Evolutionary conservation across 2,113 vertebrate species (phyloP), one percentile per base, ranked within the genome.

Genomic region (Pipa parva): DNA sequence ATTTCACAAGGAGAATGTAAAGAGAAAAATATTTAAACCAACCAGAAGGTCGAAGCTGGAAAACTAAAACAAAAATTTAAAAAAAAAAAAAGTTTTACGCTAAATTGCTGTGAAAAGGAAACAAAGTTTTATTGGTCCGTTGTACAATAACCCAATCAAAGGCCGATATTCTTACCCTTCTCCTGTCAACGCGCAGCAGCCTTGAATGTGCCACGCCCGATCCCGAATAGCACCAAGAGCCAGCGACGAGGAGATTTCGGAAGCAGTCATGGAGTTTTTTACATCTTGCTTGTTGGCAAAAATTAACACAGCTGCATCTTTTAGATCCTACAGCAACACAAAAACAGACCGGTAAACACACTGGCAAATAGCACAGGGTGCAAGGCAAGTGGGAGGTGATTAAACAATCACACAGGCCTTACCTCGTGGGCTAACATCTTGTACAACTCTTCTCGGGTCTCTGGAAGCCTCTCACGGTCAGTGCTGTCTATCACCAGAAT

Each of bases 401-500:
- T 3, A 1, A 48, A 27, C 11, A 25, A 15, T 11, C n/a, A 22
- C 5, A n/a, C 3, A 22, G 3, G 22, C 27, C 73, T 73, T 74
- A 93, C 92, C 89, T 93, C 92, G 3, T 92, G 89, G n/a, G 89
- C 83, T 48, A 94, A 83, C 88, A 93, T 91, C 45, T 70, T 81
- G 71, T 91, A 89, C 4, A 93, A 79, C 51, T 93, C 90, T 0
- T 89, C 89, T 74, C 85, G 81, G 4, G 81, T 83, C 12, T 90
- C 58, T 10, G 42, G 59, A 24, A 94, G 78, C n/a, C 87, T 76
- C 24, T 91, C 89, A 1, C 88, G 71, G 72, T 93, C 91, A 0
- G 86, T 93, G 76, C 92, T 95, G 72, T 94, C 89, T 36, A 92
- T 90, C 46, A 93, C 92, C 75, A 94, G 70, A 45, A 94, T 91